A percentile compares a stretch with the other conserved stretches of the same genome.
Conservation (phyloP, 2,888 invertebrate species). For the Chrysotoxum bicinctum region DNA sequence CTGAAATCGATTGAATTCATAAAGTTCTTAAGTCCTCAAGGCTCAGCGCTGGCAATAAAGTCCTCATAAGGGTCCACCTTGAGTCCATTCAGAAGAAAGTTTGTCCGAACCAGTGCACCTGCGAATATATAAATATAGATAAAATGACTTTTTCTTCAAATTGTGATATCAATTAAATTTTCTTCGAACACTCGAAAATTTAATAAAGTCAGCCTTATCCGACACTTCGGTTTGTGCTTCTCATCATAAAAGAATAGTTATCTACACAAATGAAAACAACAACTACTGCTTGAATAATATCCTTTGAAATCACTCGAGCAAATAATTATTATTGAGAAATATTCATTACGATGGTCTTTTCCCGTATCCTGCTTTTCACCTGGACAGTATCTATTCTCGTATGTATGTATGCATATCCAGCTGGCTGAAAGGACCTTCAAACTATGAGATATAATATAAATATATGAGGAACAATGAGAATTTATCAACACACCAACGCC, state of each 20-base stretch:
- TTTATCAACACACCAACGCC: not conserved
- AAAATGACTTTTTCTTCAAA: not conserved
- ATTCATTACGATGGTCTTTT: slow-evolving; percentile 39
- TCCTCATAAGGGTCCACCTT: not conserved
- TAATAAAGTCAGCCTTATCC: not conserved
- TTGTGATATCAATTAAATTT: not conserved
- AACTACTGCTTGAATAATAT: slow-evolving; percentile 16
- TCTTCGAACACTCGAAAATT: slow-evolving; percentile 9
- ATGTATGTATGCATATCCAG: not conserved
- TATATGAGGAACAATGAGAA: not conserved
- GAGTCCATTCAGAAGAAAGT: not conserved
- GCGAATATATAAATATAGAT: not conserved
- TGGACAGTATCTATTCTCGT: slow-evolving; percentile 8
- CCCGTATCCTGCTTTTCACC: not conserved
- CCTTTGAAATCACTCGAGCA: slow-evolving; percentile 7
- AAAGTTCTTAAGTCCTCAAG: not conserved
- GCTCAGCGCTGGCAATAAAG: not conserved
- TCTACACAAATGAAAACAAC: not conserved
- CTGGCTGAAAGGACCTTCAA: slow-evolving; percentile 9
- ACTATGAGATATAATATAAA: not conserved
- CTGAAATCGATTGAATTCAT: not conserved
- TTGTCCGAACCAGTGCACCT: not conserved
- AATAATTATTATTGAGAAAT: slow-evolving; percentile 48
- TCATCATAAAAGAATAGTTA: not conserved
- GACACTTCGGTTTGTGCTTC: not conserved